Evolutionary conservation across 2,113 vertebrate species (phyloP).

Genomic region (Paralichthys olivaceus): DNA sequence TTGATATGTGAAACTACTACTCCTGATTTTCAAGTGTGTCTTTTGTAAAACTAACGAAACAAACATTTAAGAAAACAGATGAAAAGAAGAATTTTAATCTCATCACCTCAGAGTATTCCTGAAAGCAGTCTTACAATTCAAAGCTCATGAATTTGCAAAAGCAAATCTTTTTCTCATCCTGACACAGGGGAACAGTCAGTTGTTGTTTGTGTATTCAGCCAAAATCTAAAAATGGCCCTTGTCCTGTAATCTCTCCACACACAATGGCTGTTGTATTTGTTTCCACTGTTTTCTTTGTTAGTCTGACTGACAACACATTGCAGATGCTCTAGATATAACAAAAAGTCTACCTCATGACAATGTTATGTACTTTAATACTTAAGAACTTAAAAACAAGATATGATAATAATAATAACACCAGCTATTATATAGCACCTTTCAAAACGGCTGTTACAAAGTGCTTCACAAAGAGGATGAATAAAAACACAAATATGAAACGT

Average conservation of each 20-base stretch:
- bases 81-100: neutral
- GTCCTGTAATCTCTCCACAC: conserved; percentile 23
- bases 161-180: conserved; percentile 21
- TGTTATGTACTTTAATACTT: too few relatives aligned
- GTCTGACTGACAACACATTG: too few relatives aligned
- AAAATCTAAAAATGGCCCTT: conserved; percentile 37
- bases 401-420: too few relatives aligned
- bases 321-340: too few relatives aligned
- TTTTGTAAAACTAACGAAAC: neutral
- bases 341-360: too few relatives aligned
- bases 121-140: neutral
- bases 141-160: conserved; percentile 21
- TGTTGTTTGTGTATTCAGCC: conserved; percentile 11
- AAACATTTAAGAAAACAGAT: neutral
- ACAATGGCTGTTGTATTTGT: conserved; percentile 13
- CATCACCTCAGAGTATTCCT: neutral
- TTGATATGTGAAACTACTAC: neutral
- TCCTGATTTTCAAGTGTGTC: neutral
- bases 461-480: too few relatives aligned
- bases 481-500: too few relatives aligned
- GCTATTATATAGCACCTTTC: too few relatives aligned
- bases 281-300: neutral
- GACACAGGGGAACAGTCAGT: conserved; percentile 8
- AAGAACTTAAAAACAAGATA: too few relatives aligned
- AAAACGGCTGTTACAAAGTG: too few relatives aligned